Evolutionary conservation across 2,888 invertebrate species (phyloP).

Genomic region (Brachynemurus nebulosus): DNA sequence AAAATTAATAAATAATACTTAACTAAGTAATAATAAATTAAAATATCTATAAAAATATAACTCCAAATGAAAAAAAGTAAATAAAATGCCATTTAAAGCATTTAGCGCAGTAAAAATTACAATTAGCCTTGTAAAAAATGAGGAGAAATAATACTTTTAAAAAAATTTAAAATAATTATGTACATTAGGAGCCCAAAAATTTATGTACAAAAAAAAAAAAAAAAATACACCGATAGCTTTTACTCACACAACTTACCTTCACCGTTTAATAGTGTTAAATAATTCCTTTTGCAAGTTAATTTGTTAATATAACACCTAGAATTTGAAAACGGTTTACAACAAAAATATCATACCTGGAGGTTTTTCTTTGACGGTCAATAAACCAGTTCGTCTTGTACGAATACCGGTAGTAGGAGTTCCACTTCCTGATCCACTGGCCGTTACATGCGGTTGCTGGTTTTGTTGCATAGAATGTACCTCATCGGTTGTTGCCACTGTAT

Average conservation of each 20-base stretch:
- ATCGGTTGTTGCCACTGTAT: constrained; percentile 65
- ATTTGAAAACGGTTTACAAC: neutral
- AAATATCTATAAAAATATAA: too few relatives aligned
- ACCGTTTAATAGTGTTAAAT: too few relatives aligned
- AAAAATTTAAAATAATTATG: too few relatives aligned
- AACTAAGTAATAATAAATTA: too few relatives aligned
- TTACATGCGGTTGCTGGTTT: constrained; percentile 21
- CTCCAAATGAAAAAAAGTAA: too few relatives aligned
- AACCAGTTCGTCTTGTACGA: constrained; percentile 65
- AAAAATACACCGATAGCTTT: neutral
- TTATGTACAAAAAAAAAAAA: neutral
- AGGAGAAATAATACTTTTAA: too few relatives aligned
- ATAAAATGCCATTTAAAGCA: too few relatives aligned
- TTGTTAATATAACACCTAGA: neutral
- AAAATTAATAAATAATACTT: too few relatives aligned
- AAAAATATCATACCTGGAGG: constrained; percentile 56
- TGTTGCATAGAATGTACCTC: constrained; percentile 38
- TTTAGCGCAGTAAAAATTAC: too few relatives aligned
- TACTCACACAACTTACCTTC: constrained; percentile 7
- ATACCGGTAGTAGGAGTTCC: constrained; percentile 40
- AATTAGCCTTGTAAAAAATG: too few relatives aligned
- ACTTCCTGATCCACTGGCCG: constrained; percentile 29
- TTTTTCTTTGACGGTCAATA: constrained; percentile 74
- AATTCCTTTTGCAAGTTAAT: neutral
- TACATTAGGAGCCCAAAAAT: too few relatives aligned